Percentiles rank a stretch among this genome's conserved stretches.
Evolutionary conservation across 2,888 invertebrate species (phyloP).

Genomic region (Branchellion lobata): DNA sequence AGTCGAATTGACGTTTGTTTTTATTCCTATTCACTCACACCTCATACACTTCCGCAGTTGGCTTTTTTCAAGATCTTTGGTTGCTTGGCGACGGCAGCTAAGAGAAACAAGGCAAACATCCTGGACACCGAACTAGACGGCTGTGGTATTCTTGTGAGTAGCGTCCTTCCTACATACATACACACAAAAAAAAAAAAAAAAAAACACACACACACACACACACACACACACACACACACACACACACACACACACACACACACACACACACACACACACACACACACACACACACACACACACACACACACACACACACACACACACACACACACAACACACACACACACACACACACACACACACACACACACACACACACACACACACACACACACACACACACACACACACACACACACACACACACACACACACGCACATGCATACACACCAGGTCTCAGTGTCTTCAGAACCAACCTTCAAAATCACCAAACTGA

Average conservation of each 20-base stretch:
- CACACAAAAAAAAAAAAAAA: background rate
- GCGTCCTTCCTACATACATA: background rate
- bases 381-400: slow-evolving; percentile 11
- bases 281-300: slow-evolving; percentile 17
- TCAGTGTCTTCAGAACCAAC: background rate
- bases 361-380: slow-evolving; percentile 1
- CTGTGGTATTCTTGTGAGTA: background rate
- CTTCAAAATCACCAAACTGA: background rate
- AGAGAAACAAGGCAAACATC: background rate
- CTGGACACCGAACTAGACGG: background rate
- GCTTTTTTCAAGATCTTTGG: background rate
- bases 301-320: slow-evolving; percentile 13
- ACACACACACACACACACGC: slow-evolving; percentile 14
- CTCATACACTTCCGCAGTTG: no score
- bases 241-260: slow-evolving; percentile 56
- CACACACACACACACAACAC: slow-evolving; percentile 9
- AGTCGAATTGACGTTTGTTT: background rate
- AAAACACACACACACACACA: slow-evolving; percentile 13
- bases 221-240: slow-evolving; percentile 54
- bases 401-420: slow-evolving; percentile 18
- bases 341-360: slow-evolving; percentile 59
- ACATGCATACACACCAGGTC: background rate
- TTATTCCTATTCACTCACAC: background rate
- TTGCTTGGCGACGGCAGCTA: slow-evolving; percentile 1
- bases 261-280: slow-evolving; percentile 15